phyloP scores from a whole-genome alignment of 1,140 invertebrate genomes.

The Drosophila oshimai region DNA sequence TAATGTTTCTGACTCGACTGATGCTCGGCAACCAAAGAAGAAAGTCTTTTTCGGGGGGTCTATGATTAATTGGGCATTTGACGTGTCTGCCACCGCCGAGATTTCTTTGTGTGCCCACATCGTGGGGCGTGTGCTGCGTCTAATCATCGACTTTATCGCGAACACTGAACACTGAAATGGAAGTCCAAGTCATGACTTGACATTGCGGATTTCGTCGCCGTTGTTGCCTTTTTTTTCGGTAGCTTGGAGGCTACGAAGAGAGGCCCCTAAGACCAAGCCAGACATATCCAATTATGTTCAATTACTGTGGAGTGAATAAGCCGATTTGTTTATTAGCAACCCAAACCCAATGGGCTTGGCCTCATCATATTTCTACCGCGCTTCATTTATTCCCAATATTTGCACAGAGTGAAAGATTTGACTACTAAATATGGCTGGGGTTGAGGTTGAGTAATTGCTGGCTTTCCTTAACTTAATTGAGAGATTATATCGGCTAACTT shows the following conservation, averaged over 20 bases:
- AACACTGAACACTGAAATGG: conserved; percentile 74
- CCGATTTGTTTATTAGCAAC: conserved; percentile 16
- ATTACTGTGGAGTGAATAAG: conserved; percentile 24
- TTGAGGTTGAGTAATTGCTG: conserved; percentile 4
- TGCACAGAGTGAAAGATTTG: conserved; percentile 49
- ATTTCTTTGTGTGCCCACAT: conserved; percentile 49
- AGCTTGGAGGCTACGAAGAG: conserved; percentile 27
- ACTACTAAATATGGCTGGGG: conserved; percentile 11
- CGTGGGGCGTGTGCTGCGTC: conserved; percentile 61
- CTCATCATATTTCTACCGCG: conserved; percentile 18
- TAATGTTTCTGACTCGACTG: conserved; percentile 30
- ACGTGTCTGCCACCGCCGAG: conserved; percentile 57
- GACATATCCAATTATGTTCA: conserved; percentile 39
- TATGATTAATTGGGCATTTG: conserved; percentile 73
- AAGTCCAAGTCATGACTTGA: conserved; percentile 65
- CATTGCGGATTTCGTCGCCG: conserved; percentile 19
- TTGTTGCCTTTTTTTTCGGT: conserved; percentile 30
- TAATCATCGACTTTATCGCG: conserved; percentile 73
- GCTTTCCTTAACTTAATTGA: conserved; percentile 25
- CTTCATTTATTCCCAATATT: conserved; percentile 52
- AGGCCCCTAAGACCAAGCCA: conserved; percentile 21
- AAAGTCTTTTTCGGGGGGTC: conserved; percentile 48
- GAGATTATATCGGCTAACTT: conserved; percentile 16
- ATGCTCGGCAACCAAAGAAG: conserved; percentile 19
- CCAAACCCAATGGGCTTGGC: conserved; percentile 5